Evolutionary conservation across 1,140 invertebrate genomes (phyloP).

Genomic region (Drosophila parvula): DNA sequence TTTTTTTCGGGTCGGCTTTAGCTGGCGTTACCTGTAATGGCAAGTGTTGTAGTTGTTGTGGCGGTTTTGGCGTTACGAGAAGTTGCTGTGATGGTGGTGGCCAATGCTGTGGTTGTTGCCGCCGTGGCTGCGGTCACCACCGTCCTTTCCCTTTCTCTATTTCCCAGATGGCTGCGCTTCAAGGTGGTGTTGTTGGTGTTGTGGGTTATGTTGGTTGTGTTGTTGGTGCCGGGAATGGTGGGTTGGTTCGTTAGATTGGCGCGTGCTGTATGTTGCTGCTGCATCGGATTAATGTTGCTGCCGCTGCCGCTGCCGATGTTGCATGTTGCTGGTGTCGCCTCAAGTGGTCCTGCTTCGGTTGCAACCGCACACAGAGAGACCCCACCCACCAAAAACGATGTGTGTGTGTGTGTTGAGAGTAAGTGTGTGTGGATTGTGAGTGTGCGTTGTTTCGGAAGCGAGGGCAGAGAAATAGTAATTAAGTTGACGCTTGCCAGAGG

Average conservation of each 20-base stretch:
- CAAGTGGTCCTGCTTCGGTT: constrained; percentile 82
- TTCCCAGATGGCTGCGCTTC: constrained; percentile 50
- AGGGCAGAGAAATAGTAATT: constrained; percentile 75
- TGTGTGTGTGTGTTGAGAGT: not conserved
- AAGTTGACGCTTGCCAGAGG: constrained; percentile 71
- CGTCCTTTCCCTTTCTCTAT: constrained; percentile 26
- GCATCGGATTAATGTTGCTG: constrained; percentile 34
- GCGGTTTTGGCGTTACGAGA: constrained; percentile 78
- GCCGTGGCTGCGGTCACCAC: constrained; percentile 69
- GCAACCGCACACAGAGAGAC: constrained; percentile 51
- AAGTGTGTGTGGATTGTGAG: constrained; percentile 23
- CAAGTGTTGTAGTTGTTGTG: constrained; percentile 77
- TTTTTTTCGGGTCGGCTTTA: not conserved
- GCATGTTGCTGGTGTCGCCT: constrained; percentile 68
- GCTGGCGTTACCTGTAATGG: constrained; percentile 76
- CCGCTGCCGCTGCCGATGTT: constrained; percentile 38
- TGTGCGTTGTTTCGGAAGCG: constrained; percentile 24
- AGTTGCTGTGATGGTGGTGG: constrained; percentile 80
- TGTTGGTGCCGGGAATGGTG: constrained; percentile 54
- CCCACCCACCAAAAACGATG: constrained; percentile 57
- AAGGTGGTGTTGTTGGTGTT: constrained; percentile 46
- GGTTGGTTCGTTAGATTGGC: constrained; percentile 76
- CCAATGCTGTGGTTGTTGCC: constrained; percentile 71
- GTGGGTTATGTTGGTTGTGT: constrained; percentile 25
- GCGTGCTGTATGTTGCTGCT: constrained; percentile 61